phyloP scores from a whole-genome alignment of 2,113 vertebrate genomes.

The Melanocharis versteri region DNA sequence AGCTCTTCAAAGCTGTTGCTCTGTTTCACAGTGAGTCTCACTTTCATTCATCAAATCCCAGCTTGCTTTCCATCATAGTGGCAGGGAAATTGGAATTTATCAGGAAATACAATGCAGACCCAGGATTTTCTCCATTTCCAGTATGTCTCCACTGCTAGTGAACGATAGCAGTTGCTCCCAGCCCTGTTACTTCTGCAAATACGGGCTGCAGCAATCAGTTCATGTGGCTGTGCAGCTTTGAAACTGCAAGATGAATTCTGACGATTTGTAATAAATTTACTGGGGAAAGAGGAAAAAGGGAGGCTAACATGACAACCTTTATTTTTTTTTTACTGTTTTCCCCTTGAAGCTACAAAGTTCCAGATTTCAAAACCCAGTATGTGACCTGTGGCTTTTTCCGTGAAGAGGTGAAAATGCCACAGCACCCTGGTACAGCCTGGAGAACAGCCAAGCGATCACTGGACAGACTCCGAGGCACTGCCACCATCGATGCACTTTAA shows the following conservation, averaged over 20 bases:
- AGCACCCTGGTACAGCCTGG: background rate
- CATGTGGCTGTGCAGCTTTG: background rate
- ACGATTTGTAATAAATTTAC: background rate
- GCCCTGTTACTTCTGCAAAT: background rate
- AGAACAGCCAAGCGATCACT: background rate
- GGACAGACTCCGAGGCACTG: background rate
- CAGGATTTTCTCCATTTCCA: background rate
- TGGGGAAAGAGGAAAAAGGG: background rate
- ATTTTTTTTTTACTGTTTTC: background rate
- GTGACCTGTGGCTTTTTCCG: background rate
- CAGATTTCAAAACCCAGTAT: background rate
- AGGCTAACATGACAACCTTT: background rate
- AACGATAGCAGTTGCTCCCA: background rate
- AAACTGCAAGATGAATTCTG: background rate
- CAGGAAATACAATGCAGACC: background rate
- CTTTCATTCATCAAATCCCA: slow-evolving; percentile 24
- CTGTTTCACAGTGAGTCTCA: background rate
- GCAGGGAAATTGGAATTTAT: background rate
- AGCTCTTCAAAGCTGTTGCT: slow-evolving; percentile 34
- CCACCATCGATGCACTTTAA: background rate
- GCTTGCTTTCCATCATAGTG: background rate
- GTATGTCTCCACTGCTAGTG: background rate
- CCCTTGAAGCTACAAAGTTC: background rate
- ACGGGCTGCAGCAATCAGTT: background rate
- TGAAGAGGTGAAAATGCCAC: background rate